phyloP scores from a whole-genome alignment of 2,888 invertebrate genomes.

The Synergus japonicus region DNA sequence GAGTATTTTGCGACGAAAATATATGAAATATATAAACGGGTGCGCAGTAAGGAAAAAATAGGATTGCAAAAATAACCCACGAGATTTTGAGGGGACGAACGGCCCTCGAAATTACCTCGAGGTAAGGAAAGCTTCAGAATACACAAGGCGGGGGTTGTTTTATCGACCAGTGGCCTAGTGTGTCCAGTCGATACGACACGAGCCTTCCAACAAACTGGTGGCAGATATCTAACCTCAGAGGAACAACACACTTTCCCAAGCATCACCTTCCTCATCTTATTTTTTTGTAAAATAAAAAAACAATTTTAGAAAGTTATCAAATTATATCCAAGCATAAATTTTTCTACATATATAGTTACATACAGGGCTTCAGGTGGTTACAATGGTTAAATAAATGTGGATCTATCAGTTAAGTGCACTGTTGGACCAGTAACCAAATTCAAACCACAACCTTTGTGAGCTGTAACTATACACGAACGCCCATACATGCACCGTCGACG shows the following conservation, averaged over 20 bases:
- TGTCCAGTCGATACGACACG: slow-evolving; percentile 56
- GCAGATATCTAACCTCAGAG: slow-evolving; percentile 24
- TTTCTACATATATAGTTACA: neutral
- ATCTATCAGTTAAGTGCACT: slow-evolving; percentile 1
- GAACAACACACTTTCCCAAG: slow-evolving; percentile 17
- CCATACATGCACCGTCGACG: slow-evolving; percentile 19
- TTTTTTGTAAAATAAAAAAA: slow-evolving; percentile 47
- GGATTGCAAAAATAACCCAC: slow-evolving; percentile 4
- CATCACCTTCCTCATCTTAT: neutral
- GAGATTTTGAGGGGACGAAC: slow-evolving; percentile 20
- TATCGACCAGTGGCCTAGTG: slow-evolving; percentile 63
- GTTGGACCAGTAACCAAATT: slow-evolving; percentile 13
- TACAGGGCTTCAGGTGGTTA: neutral
- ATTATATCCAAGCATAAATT: neutral
- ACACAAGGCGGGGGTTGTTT: slow-evolving; percentile 52
- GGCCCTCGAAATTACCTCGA: slow-evolving; percentile 47
- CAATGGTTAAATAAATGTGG: neutral
- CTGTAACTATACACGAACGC: neutral
- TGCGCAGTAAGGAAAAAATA: neutral
- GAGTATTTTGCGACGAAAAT: neutral
- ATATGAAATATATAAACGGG: neutral
- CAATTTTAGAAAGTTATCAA: neutral
- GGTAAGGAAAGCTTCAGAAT: slow-evolving; percentile 40
- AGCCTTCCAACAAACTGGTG: slow-evolving; percentile 46
- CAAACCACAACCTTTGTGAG: slow-evolving; percentile 32